Evolutionary conservation across 92 coral and sea anemone genomes (phyloP).

Genomic region (Porites lobata): DNA sequence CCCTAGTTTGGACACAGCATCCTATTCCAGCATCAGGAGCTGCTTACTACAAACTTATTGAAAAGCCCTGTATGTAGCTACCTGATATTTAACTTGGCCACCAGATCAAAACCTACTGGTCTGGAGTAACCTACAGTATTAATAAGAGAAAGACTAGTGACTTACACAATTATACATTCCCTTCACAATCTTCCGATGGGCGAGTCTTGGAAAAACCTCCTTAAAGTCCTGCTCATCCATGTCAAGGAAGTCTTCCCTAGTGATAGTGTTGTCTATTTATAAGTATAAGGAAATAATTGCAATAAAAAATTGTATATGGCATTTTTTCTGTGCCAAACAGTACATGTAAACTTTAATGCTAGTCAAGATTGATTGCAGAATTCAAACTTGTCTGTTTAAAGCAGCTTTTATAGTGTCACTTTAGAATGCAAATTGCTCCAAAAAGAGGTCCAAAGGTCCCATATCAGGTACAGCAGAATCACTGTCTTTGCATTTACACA

Average conservation of each 20-base stretch:
- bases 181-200: slow-evolving; percentile 11
- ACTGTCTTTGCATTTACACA: too few relatives aligned
- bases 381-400: too few relatives aligned
- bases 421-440: too few relatives aligned
- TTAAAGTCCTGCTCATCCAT: slow-evolving; percentile 23
- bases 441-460: too few relatives aligned
- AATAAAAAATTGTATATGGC: not conserved
- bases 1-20: not conserved
- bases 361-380: too few relatives aligned
- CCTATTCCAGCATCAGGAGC: too few relatives aligned
- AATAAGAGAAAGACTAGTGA: not conserved
- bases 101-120: slow-evolving; percentile 4
- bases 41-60: not conserved
- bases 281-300: not conserved
- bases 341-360: not conserved
- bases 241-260: slow-evolving; percentile 10
- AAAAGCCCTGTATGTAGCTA: not conserved
- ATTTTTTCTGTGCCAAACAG: not conserved
- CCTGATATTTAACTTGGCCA: not conserved
- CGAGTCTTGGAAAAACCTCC: slow-evolving; percentile 8
- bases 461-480: too few relatives aligned
- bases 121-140: slow-evolving; percentile 4
- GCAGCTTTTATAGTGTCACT: too few relatives aligned
- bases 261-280: slow-evolving; percentile 7
- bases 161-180: slow-evolving; percentile 12